These are phyloP conservation scores for Cheilosia variabilis DNA, from an alignment of 2,888 invertebrate genomes.

Conservation along the genomic window DNA sequence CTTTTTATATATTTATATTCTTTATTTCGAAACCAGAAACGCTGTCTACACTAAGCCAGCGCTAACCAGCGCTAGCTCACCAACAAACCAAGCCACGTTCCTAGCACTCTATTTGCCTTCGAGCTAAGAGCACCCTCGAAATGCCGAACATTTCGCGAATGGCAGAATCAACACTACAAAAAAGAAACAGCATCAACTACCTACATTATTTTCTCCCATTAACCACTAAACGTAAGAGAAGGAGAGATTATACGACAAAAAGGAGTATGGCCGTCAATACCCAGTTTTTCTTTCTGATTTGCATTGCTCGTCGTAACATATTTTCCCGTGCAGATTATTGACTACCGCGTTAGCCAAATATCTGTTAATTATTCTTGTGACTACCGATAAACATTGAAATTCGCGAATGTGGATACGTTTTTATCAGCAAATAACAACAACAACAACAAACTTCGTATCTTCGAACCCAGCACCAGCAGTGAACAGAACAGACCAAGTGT, in stretches of 20 bases:
- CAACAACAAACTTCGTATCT: constrained; percentile 33
- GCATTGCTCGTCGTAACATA: constrained; percentile 65
- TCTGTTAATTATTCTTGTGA: constrained; percentile 31
- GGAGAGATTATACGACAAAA: constrained; percentile 30
- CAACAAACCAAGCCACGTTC: not conserved
- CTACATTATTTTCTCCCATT: constrained; percentile 5
- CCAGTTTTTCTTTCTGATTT: constrained; percentile 67
- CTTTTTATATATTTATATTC: no score
- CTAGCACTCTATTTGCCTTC: not conserved
- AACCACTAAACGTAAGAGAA: constrained; percentile 11
- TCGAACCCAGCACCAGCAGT: constrained; percentile 4
- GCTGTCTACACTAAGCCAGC: no score
- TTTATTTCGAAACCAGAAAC: no score
- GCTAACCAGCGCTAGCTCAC: not conserved
- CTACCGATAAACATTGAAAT: constrained; percentile 39
- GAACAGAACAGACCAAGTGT: constrained; percentile 22
- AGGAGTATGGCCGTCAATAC: constrained; percentile 69
- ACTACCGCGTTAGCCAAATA: constrained; percentile 60
- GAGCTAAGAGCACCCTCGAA: not conserved
- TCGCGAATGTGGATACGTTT: constrained; percentile 21
- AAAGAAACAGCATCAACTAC: constrained; percentile 28
- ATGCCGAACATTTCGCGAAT: constrained; percentile 1
- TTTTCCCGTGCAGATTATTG: constrained; percentile 67
- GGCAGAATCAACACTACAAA: constrained; percentile 3
- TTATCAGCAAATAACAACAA: constrained; percentile 30